These are phyloP conservation scores for Tyria jacobaeae DNA, from an alignment of 2,888 invertebrate genomes.

Conservation along the genomic window DNA sequence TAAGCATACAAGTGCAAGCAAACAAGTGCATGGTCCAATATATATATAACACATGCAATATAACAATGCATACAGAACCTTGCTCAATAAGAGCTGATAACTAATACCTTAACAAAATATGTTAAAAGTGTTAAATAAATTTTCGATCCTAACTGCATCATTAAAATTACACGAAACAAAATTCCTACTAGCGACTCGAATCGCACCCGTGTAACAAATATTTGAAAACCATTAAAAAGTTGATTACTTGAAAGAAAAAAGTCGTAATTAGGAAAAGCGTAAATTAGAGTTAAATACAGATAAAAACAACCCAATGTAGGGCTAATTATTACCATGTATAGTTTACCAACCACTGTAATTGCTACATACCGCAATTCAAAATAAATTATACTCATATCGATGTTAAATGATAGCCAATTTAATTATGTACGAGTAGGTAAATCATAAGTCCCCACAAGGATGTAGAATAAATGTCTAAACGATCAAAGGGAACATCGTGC, in stretches of 20 bases:
- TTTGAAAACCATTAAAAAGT: constrained; percentile 42
- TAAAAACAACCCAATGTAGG: constrained; percentile 25
- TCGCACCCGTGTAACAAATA: constrained; percentile 35
- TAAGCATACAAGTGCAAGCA: no score
- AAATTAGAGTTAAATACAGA: constrained; percentile 32
- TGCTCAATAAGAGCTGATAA: not conserved
- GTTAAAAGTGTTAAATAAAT: constrained; percentile 24
- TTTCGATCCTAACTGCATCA: constrained; percentile 16
- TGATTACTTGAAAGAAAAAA: constrained; percentile 33
- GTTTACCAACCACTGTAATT: constrained; percentile 25
- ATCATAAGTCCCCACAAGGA: constrained; percentile 62
- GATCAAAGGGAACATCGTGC: constrained; percentile 79
- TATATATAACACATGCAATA: no score
- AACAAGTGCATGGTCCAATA: no score
- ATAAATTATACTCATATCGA: constrained; percentile 33
- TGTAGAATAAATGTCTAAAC: constrained; percentile 73
- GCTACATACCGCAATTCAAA: constrained; percentile 13
- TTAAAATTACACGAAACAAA: constrained; percentile 22
- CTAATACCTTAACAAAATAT: constrained; percentile 4
- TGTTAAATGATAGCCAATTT: constrained; percentile 44
- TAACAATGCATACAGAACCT: not conserved
- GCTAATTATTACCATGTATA: constrained; percentile 25
- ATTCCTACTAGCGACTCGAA: constrained; percentile 18
- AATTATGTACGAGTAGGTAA: constrained; percentile 47
- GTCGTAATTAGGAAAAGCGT: constrained; percentile 31